Conservation (phyloP, 2,888 invertebrate genomes). For the Elmis aenea region DNA sequence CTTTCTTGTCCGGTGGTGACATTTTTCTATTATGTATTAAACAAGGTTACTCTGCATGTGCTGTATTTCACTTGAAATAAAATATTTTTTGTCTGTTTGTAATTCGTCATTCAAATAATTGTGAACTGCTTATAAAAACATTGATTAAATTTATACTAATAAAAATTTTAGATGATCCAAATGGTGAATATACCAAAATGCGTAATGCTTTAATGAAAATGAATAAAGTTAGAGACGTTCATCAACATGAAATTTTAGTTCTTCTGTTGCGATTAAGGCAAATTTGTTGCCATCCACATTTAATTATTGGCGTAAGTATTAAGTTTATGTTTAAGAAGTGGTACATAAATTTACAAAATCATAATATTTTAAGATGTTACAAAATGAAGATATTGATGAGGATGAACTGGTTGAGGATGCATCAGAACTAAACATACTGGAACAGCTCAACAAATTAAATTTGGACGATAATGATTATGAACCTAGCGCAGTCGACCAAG, state of each 20-base stretch:
- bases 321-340: too few species aligned
- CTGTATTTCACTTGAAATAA: too few species aligned
- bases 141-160: constrained; percentile 3
- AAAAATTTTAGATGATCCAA: constrained; percentile 28
- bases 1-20: too few species aligned
- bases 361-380: constrained; percentile 52
- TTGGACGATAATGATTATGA: constrained; percentile 42
- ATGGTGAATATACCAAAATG: constrained; percentile 57
- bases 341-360: too few species aligned
- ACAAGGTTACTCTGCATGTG: too few species aligned
- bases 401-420: constrained; percentile 41
- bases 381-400: constrained; percentile 44
- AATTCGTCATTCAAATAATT: background rate
- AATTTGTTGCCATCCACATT: constrained; percentile 82
- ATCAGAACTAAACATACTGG: constrained; percentile 58
- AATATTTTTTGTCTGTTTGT: too few species aligned
- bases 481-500: background rate
- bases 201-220: constrained; percentile 58
- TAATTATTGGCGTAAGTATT: constrained; percentile 62
- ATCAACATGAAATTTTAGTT: constrained; percentile 66
- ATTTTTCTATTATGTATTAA: too few species aligned
- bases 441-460: constrained; percentile 60
- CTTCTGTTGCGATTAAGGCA: constrained; percentile 81
- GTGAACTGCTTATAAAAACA: background rate
- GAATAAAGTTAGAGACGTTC: constrained; percentile 50